Conservation (phyloP, 1,140 invertebrate genomes). For the Hyphantria cunea region DNA sequence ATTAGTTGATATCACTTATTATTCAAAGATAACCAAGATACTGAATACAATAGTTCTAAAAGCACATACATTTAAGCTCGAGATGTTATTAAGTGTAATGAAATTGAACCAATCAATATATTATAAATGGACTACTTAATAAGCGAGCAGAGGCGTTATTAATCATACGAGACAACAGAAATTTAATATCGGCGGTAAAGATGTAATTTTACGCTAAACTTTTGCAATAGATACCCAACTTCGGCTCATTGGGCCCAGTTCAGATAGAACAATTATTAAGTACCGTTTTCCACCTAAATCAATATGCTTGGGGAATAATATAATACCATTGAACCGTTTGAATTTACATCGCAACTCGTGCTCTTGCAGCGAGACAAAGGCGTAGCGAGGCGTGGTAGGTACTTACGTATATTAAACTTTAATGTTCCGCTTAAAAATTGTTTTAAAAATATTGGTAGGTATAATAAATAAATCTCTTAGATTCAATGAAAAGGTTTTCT, state of each 20-base stretch:
- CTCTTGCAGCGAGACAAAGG: neutral
- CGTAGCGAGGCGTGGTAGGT: too few relatives aligned
- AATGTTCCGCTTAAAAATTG: too few relatives aligned
- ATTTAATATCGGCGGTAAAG: constrained; percentile 67
- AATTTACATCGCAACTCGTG: constrained; percentile 24
- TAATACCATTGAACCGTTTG: constrained; percentile 32
- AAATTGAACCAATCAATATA: constrained; percentile 33
- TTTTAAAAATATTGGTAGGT: too few relatives aligned
- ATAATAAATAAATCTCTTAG: too few relatives aligned
- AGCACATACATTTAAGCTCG: neutral
- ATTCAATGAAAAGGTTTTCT: too few relatives aligned
- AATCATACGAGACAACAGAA: constrained; percentile 62
- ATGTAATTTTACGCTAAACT: constrained; percentile 66
- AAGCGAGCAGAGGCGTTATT: constrained; percentile 45
- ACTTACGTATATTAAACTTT: too few relatives aligned
- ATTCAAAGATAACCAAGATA: too few relatives aligned
- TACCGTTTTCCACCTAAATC: constrained; percentile 52
- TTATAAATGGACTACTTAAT: constrained; percentile 43
- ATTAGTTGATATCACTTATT: too few relatives aligned
- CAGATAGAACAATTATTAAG: constrained; percentile 52
- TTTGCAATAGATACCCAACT: constrained; percentile 58
- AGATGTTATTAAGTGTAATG: constrained; percentile 1
- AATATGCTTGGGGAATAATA: constrained; percentile 52
- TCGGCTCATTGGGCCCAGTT: constrained; percentile 46
- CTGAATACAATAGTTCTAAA: too few relatives aligned